Conservation (phyloP, 2,888 invertebrate species). For the Nipponacmea schrenckii region DNA sequence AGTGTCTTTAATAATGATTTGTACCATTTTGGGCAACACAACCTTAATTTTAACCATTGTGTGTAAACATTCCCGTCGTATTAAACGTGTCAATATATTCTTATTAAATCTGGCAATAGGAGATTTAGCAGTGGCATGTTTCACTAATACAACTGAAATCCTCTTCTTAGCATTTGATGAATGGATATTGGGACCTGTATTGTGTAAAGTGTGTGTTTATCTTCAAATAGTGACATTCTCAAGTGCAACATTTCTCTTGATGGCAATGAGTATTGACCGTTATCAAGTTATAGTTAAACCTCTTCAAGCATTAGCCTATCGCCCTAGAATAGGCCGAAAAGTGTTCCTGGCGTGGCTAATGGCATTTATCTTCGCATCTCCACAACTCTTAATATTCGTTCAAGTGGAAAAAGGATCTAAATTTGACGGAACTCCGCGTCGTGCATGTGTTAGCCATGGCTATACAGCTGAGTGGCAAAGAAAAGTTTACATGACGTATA, state of each 20-base stretch:
- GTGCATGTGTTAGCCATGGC: constrained; percentile 66
- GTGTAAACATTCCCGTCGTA: constrained; percentile 59
- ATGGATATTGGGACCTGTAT: constrained; percentile 67
- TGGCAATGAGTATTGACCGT: constrained; percentile 68
- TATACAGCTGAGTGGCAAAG: constrained; percentile 69
- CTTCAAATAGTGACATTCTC: constrained; percentile 59
- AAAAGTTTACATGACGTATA: constrained; percentile 68
- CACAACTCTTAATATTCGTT: constrained; percentile 68
- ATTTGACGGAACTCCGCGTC: constrained; percentile 56
- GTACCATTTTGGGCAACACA: constrained; percentile 67
- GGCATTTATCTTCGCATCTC: constrained; percentile 66
- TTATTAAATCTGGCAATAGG: constrained; percentile 68
- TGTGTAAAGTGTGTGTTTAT: constrained; percentile 68
- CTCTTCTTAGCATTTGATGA: constrained; percentile 67
- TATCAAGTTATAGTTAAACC: constrained; percentile 68
- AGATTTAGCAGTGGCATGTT: constrained; percentile 67
- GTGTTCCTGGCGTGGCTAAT: constrained; percentile 67
- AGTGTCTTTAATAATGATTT: constrained; percentile 58
- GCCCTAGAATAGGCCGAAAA: constrained; percentile 59
- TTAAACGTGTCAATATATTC: constrained; percentile 68
- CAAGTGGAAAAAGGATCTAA: constrained; percentile 58
- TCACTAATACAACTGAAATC: constrained; percentile 69
- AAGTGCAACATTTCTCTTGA: constrained; percentile 66
- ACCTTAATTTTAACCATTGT: constrained; percentile 62
- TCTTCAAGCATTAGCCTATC: constrained; percentile 57